A percentile compares a stretch with the other conserved stretches of the same genome.
Evolutionary conservation across 2,888 invertebrate species (phyloP).

Genomic region (Aelia acuminata): DNA sequence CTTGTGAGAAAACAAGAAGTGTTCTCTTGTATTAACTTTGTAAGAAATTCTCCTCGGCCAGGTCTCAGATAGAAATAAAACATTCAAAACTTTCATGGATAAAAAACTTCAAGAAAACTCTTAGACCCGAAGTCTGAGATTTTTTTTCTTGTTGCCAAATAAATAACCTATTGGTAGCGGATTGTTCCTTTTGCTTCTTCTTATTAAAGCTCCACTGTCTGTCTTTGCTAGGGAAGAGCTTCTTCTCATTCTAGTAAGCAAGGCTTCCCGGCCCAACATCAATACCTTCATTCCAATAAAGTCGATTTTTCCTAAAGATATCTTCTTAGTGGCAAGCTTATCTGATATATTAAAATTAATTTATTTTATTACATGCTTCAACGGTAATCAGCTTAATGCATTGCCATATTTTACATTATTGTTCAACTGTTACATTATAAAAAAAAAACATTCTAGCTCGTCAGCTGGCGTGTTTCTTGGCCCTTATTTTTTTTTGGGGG

Average conservation of each 20-base stretch:
- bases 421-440: no score
- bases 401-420: no score
- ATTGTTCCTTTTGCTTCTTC: neutral
- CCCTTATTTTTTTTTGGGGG: no score
- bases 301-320: neutral
- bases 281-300: neutral
- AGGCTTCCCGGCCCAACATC: neutral
- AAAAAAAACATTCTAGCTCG: no score
- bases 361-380: no score
- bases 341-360: no score
- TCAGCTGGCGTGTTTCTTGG: no score
- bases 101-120: constrained; percentile 22
- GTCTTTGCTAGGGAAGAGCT: neutral
- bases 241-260: neutral
- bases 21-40: constrained; percentile 19
- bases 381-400: no score
- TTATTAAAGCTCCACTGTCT: neutral
- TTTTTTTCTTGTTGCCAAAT: neutral
- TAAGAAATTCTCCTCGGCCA: neutral
- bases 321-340: neutral
- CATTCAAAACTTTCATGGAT: constrained; percentile 33
- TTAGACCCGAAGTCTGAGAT: neutral
- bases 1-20: neutral
- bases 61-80: neutral
- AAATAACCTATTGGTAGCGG: constrained; percentile 16